phyloP scores from a whole-genome alignment of 2,113 vertebrate genomes.

The Psettodes erumei region DNA sequence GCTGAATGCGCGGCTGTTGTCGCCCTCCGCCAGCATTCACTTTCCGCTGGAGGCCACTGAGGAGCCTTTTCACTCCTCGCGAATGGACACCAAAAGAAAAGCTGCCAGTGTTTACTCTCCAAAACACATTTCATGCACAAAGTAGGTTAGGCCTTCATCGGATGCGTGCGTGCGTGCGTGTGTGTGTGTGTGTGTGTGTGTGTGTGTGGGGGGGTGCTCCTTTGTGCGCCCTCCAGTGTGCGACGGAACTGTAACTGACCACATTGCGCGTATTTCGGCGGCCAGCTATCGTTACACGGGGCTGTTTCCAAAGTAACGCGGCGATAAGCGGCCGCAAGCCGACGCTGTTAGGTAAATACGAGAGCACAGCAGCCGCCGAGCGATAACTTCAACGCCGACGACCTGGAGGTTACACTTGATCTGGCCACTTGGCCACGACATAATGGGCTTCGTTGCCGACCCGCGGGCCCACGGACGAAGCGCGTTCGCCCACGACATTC shows the following conservation, averaged over 20 bases:
- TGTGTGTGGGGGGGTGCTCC: too few relatives aligned
- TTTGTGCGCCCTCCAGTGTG: conserved; percentile 4
- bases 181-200: too few relatives aligned
- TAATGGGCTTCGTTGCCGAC: too few relatives aligned
- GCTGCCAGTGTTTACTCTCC: conserved; percentile 71
- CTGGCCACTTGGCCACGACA: too few relatives aligned
- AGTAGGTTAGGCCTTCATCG: conserved; percentile 53
- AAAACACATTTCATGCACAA: conserved; percentile 68
- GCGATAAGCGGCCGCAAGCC: conserved; percentile 38
- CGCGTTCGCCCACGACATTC: not conserved
- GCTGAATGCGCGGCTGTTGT: conserved; percentile 75
- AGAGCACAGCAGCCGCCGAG: conserved; percentile 20
- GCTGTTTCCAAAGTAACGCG: not conserved
- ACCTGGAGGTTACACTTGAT: too few relatives aligned
- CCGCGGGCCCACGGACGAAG: not conserved
- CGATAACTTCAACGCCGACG: conserved; percentile 28
- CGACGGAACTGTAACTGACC: conserved; percentile 40
- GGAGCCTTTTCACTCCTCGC: conserved; percentile 67
- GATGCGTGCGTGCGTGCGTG: too few relatives aligned
- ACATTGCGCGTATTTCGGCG: conserved; percentile 29
- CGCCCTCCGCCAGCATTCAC: conserved; percentile 69
- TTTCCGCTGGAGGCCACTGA: conserved; percentile 69
- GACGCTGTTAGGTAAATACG: conserved; percentile 67
- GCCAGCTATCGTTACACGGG: conserved; percentile 11
- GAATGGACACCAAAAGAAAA: conserved; percentile 49